phyloP scores from a whole-genome alignment of 2,888 invertebrate genomes.

The Sinohyriopsis cumingii region DNA sequence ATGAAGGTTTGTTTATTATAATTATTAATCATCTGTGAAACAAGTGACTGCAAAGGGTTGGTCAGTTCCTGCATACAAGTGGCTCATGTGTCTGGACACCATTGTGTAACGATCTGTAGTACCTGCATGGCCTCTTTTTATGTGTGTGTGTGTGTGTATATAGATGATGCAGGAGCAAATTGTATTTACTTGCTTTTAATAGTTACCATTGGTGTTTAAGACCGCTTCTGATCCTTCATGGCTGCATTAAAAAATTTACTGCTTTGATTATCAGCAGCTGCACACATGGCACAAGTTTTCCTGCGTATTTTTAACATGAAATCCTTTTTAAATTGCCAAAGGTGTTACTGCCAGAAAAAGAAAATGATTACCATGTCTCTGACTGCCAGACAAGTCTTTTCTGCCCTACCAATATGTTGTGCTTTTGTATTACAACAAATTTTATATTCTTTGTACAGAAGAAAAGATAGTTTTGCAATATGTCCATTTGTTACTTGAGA shows the following conservation, averaged over 20 bases:
- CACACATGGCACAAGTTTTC: background rate
- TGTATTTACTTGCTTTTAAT: background rate
- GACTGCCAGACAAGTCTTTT: too few relatives aligned
- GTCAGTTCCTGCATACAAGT: background rate
- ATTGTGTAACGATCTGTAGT: too few relatives aligned
- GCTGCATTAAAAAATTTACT: background rate
- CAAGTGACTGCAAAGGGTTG: background rate
- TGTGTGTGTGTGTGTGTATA: too few relatives aligned
- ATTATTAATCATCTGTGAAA: background rate
- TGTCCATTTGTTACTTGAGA: too few relatives aligned
- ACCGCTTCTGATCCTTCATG: background rate
- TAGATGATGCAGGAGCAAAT: background rate
- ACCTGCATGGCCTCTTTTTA: too few relatives aligned
- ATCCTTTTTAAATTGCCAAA: background rate
- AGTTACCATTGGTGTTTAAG: background rate
- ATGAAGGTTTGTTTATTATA: slow-evolving; percentile 33
- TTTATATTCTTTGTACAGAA: too few relatives aligned
- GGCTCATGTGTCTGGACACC: too few relatives aligned
- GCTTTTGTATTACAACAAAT: too few relatives aligned
- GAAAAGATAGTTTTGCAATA: too few relatives aligned
- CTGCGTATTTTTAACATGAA: background rate
- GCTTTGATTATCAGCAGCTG: background rate
- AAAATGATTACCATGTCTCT: too few relatives aligned
- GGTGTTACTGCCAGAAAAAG: slow-evolving; percentile 8
- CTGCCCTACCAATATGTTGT: too few relatives aligned